Evolutionary conservation across 2,888 invertebrate species (phyloP), one percentile per base, ranked within the genome.

Genomic region (Anthrax anthrax): DNA sequence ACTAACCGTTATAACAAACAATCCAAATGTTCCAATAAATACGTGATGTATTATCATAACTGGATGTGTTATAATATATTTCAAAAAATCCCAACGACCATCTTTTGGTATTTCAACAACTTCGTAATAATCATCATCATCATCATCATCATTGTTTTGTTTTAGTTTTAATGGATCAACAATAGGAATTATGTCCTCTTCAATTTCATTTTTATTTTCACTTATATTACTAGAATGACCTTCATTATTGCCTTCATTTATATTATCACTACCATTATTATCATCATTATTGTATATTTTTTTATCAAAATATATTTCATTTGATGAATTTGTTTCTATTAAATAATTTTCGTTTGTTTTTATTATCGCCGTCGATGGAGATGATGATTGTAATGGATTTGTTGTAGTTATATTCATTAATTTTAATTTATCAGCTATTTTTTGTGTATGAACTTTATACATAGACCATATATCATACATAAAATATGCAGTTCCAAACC

Each of bases 401-500:
- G 9, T 52, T n/a, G 59, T 55, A 47, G 60, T 55, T 18, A 64
- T 43, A 4, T 61, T 59, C 54, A 64, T 57, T 43, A 64, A 46
- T 23, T 61, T 62, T 49, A 67, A 48, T 52, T 65, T 67, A 47
- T 67, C 67, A 49, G 67, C 61, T 6, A 67, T 64, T 56, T 68
- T 67, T 51, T 68, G 65, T 14, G 62, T 65, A 59, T 79, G 77
- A 49, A 83, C 83, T 67, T 76, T 74, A 57, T 83, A 84, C 84
- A 84, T 84, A 18, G 81, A 81, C 80, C 83, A 81, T 53, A 83
- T 81, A 65, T 84, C 84, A 58, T 84, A 83, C 70, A 83, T 78
- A 65, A 83, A 83, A 65, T 83, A 83, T 0, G 83, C 80, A 32
- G 83, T 80, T 2, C 83, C 84, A 61, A 84, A 83, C 82, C 83